Evolutionary conservation across 2,888 invertebrate genomes (phyloP).

Genomic region (Cephus spinipes): DNA sequence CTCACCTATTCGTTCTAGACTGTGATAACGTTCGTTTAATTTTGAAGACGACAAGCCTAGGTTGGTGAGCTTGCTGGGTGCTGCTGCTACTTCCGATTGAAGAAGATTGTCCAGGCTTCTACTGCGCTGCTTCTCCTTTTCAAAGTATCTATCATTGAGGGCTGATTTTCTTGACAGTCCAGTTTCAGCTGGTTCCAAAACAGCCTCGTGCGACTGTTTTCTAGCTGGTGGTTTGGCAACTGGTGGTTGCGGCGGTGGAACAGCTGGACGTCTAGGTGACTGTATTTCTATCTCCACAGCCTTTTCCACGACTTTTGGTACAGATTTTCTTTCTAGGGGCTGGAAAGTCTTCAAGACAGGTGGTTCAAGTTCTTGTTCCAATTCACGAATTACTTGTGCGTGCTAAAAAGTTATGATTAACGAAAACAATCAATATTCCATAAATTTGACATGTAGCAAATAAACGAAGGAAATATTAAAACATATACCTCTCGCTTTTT

Average conservation of each 20-base stretch:
- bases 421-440: background rate
- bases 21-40: slow-evolving; percentile 90
- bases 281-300: slow-evolving; percentile 63
- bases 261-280: slow-evolving; percentile 63
- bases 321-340: slow-evolving; percentile 61
- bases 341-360: slow-evolving; percentile 65
- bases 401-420: slow-evolving; percentile 42
- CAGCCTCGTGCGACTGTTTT: slow-evolving; percentile 80
- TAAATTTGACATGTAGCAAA: background rate
- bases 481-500: slow-evolving; percentile 60
- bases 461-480: background rate
- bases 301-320: slow-evolving; percentile 59
- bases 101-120: slow-evolving; percentile 85
- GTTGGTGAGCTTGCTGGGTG: slow-evolving; percentile 74
- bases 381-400: slow-evolving; percentile 60
- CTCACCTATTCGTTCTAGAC: slow-evolving; percentile 74
- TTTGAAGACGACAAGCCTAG: slow-evolving; percentile 87
- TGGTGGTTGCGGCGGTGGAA: slow-evolving; percentile 65
- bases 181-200: slow-evolving; percentile 63
- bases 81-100: slow-evolving; percentile 71
- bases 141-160: slow-evolving; percentile 90
- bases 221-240: slow-evolving; percentile 67
- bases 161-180: slow-evolving; percentile 83
- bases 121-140: slow-evolving; percentile 83
- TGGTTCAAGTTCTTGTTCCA: slow-evolving; percentile 61